These are phyloP conservation scores for Gortyna flavago DNA, from an alignment of 2,888 invertebrate genomes.

Conservation along the genomic window DNA sequence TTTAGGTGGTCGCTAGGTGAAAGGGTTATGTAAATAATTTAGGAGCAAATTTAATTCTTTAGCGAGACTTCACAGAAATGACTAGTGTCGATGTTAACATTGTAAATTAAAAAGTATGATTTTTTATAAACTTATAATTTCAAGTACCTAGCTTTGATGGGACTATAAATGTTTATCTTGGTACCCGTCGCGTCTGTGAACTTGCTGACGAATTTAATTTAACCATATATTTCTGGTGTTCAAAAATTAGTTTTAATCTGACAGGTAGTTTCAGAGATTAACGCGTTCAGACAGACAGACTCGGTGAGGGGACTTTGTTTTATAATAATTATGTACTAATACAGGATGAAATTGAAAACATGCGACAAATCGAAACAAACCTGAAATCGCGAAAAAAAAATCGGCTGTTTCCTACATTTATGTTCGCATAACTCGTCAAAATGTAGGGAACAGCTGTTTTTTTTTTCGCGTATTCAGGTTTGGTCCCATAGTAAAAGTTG, in stretches of 20 bases:
- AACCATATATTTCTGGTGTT: not conserved
- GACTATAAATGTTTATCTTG: too few species aligned
- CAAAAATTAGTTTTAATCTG: not conserved
- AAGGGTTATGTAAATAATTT: not conserved
- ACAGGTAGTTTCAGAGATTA: too few species aligned
- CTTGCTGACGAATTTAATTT: not conserved
- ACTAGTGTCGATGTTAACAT: not conserved
- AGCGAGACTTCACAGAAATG: not conserved
- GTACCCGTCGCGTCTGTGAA: not conserved
- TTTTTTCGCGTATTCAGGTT: too few species aligned
- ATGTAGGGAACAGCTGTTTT: too few species aligned
- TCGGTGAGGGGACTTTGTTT: not conserved
- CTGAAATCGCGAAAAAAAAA: too few species aligned
- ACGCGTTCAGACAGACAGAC: too few species aligned
- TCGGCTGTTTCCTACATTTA: too few species aligned
- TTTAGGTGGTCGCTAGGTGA: not conserved
- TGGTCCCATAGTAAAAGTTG: too few species aligned
- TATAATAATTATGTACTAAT: too few species aligned
- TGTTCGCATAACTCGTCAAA: too few species aligned
- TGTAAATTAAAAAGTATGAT: not conserved
- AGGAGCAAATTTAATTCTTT: not conserved
- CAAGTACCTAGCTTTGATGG: not conserved
- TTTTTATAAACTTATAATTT: not conserved
- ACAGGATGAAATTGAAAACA: too few species aligned
- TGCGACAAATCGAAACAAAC: too few species aligned